Percentiles rank a stretch among this genome's conserved stretches.
These are phyloP conservation scores for Notarius lentiginosus DNA, from an alignment of 2,113 vertebrate species.

Conservation along the genomic window DNA sequence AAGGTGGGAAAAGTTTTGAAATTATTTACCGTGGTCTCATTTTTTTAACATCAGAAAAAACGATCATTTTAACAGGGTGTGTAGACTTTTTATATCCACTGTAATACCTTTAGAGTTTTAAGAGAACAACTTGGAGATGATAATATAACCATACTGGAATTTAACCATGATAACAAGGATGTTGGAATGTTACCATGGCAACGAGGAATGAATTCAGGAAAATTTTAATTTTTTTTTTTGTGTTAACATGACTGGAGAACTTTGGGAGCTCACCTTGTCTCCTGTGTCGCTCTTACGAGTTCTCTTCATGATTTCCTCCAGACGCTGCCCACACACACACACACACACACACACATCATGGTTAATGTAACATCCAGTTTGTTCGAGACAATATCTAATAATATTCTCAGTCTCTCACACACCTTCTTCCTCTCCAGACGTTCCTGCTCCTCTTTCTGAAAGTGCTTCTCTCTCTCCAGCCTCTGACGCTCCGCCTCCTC, in stretches of 20 bases:
- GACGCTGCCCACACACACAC: constrained; percentile 74
- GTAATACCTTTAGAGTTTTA: background rate
- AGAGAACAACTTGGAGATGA: background rate
- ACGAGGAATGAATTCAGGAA: background rate
- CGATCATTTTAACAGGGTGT: no score
- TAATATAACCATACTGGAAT: background rate
- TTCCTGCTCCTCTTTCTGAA: constrained; percentile 94
- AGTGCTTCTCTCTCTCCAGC: constrained; percentile 90
- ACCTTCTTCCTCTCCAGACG: constrained; percentile 94
- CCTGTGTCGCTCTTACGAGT: constrained; percentile 84
- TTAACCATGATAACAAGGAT: background rate
- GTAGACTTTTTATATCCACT: no score
- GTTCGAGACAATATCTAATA: background rate
- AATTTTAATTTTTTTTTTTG: background rate
- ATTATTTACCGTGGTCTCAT: no score
- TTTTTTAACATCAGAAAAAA: no score
- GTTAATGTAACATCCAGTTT: background rate
- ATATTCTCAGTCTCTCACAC: constrained; percentile 50
- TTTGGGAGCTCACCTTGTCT: constrained; percentile 78
- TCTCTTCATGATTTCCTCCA: constrained; percentile 99
- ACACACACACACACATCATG: constrained; percentile 50
- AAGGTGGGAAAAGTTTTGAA: no score
- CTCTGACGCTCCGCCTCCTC: constrained; percentile 86
- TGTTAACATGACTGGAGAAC: background rate
- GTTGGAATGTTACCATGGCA: background rate